Base-by-base conservation (phyloP, 1,140 invertebrate species). In the Pygmarrhopalites habei region DNA sequence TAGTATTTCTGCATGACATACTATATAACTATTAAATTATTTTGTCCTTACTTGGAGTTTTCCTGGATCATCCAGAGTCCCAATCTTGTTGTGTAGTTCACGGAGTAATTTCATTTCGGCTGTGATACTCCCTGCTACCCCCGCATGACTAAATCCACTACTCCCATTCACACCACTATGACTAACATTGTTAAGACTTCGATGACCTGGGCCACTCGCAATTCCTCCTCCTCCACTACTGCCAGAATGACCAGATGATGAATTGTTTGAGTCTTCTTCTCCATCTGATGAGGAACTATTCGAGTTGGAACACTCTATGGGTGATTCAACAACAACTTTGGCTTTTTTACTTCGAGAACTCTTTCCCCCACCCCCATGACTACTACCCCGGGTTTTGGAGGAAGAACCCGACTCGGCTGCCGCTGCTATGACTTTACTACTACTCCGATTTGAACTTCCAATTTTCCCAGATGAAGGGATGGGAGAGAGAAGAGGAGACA, bases 21-120 rank as follows among this genome's bases (percentile, higher is more conserved):
- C n/a, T n/a, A n/a, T n/a, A n/a, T n/a, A n/a, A n/a, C n/a, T n/a
- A n/a, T n/a, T n/a, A n/a, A n/a, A n/a, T n/a, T n/a, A n/a, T n/a
- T n/a, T n/a, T n/a, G n/a, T n/a, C n/a, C n/a, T n/a, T n/a, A n/a
- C n/a, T 44, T 71, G 66, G 2, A 71, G 43, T 51, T 71, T 71
- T 15, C 60, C 55, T 2, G 69, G 66, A 46, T 71, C 69, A 25
- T 66, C 66, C 10, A 68, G 25, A 0, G 57, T 30, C 2, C 43
- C 43, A 19, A 71, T 71, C 49, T 58, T 62, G 35, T 58, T 52
- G 55, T 68, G 66, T 14, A 71, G 66, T 17, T 71, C 69, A 49
- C 60, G 53, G 14, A 71, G 59, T 15, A 66, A 28, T 30, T 63
- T 65, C 69, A 71, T 71, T 64, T 71, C 69, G 5, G 65, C 64